Evolutionary conservation across 2,113 vertebrate genomes (phyloP), one percentile per base, ranked within the genome.

Genomic region (Callipepla californica): DNA sequence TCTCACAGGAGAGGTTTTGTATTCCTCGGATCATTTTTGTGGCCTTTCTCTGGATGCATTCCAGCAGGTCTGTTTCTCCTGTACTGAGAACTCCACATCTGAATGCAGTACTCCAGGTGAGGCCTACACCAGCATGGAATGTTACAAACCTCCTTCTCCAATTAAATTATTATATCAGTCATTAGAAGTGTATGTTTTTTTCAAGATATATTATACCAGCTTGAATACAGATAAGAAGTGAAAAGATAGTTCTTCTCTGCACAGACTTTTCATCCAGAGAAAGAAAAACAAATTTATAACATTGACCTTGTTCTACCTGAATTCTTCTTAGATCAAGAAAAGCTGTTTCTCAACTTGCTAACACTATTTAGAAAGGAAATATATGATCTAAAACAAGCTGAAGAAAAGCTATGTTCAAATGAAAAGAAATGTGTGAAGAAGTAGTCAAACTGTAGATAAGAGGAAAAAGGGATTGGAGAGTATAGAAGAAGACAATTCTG

Each of bases 251-350:
- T 81, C 8, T 14, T 73, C 0, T 0, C 18, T 73, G 26, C 21
- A 73, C 3, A 36, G 81, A 13, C 1, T 79, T 90, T 86, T 36
- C 22, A 38, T 34, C 2, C 19, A 38, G 32, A 30, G 34, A 73
- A 89, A 44, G 26, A 67, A 92, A 72, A 88, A 63, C 3, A 73
- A 32, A 73, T 90, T 68, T 73, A 17, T 44, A 48, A 70, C 10
- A 63, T 6, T 82, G 70, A 73, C 25, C 50, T 61, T 55, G 11
- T 8, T 78, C 16, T 85, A 53, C 5, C n/a, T 85, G 30, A 42
- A 34, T 77, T 76, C 18, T 59, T 93, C 70, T 66, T 32, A 79
- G 15, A 79, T 58, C 40, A 76, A 76, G 69, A 73, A 92, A 96
- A 76, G 4, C 6, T 85, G 73, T 66, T 80, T 62, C 70, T 70